Evolutionary conservation across 2,797 vertebrate genomes (phyloP).

Genomic region (Anisognathus igniventris): DNA sequence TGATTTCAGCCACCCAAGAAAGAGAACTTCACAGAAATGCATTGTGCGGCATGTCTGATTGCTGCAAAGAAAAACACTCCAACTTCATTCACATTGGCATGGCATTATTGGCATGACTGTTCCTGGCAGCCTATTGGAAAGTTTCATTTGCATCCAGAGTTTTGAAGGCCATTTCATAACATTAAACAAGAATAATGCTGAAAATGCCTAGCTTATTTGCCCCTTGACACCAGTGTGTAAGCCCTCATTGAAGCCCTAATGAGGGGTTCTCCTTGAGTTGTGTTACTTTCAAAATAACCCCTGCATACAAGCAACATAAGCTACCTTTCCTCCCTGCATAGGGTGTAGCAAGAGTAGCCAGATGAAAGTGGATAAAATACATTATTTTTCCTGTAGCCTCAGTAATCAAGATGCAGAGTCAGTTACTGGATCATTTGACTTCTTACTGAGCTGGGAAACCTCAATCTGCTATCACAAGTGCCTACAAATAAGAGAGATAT

Average conservation of each 20-base stretch:
- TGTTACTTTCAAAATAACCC: background rate
- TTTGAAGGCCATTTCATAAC: background rate
- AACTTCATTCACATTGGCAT: background rate
- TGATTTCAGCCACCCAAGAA: conserved; percentile 41
- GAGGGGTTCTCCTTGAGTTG: background rate
- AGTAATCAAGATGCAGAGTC: background rate
- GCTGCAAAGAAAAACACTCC: conserved; percentile 32
- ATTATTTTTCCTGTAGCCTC: conserved; percentile 14
- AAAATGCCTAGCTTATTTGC: conserved; percentile 3
- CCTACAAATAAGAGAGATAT: conserved; percentile 21
- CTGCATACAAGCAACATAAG: background rate
- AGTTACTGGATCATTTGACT: conserved; percentile 37
- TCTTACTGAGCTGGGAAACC: conserved; percentile 33
- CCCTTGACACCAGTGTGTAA: conserved; percentile 14
- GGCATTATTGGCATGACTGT: conserved; percentile 5
- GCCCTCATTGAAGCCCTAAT: conserved; percentile 2
- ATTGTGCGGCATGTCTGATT: conserved; percentile 29
- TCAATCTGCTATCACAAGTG: conserved; percentile 35
- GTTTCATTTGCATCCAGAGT: conserved; percentile 36
- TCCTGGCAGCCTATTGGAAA: conserved; percentile 11
- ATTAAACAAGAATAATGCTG: background rate
- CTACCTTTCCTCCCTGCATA: background rate
- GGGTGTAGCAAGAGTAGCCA: background rate
- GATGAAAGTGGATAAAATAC: background rate
- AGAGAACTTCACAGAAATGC: conserved; percentile 30